These are phyloP conservation scores for Gandaritis pyraliata DNA, from an alignment of 2,888 invertebrate species.

Conservation along the genomic window DNA sequence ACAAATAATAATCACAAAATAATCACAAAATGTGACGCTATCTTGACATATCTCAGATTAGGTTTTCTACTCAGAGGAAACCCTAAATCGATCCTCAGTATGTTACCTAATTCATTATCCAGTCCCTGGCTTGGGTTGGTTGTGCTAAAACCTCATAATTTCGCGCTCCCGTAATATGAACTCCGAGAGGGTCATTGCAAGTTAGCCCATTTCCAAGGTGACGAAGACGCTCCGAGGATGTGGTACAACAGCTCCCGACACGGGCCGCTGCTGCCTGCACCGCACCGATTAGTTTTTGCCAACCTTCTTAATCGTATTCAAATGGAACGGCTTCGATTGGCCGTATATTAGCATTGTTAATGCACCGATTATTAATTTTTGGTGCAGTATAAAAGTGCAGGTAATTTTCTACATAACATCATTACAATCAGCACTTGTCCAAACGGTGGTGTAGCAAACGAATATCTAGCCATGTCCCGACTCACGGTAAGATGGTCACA, in stretches of 20 bases:
- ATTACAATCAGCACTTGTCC: constrained; percentile 62
- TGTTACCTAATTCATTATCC: too few species aligned
- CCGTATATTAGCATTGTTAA: constrained; percentile 76
- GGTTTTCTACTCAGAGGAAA: too few species aligned
- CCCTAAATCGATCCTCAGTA: too few species aligned
- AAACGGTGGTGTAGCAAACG: constrained; percentile 58
- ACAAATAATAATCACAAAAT: too few species aligned
- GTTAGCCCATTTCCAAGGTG: constrained; percentile 16
- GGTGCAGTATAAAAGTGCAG: constrained; percentile 77
- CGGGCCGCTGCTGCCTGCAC: constrained; percentile 23
- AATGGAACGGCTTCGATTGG: constrained; percentile 68
- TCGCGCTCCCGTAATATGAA: too few species aligned
- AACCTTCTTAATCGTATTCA: constrained; percentile 73
- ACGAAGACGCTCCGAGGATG: constrained; percentile 22
- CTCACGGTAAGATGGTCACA: constrained; percentile 70
- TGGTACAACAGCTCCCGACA: constrained; percentile 18
- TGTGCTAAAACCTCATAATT: too few species aligned
- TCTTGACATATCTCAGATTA: too few species aligned
- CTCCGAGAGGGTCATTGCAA: too few species aligned
- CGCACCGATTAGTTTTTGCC: constrained; percentile 55
- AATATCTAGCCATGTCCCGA: constrained; percentile 67
- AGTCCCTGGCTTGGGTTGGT: too few species aligned
- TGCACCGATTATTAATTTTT: constrained; percentile 76
- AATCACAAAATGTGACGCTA: too few species aligned
- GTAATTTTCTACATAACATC: constrained; percentile 59